phyloP scores from a whole-genome alignment of 1,140 invertebrate genomes.

The Pollicipes pollicipes region DNA sequence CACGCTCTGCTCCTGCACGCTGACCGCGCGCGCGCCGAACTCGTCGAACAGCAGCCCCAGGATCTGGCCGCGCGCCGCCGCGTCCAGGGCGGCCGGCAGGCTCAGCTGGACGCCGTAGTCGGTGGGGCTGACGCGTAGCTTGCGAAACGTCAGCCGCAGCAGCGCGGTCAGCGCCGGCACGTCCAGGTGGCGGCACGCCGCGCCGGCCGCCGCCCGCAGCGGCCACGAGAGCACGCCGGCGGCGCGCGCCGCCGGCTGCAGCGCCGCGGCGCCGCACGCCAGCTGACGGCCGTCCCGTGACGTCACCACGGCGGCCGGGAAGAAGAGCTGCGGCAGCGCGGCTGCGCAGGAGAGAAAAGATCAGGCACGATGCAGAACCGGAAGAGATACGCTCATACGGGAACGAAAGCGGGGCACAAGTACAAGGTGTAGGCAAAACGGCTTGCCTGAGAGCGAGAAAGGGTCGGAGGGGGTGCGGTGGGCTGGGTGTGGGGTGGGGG shows the following conservation, averaged over 20 bases:
- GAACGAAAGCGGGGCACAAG: not conserved
- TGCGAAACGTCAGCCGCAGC: slow-evolving; percentile 30
- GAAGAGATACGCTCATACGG: no score
- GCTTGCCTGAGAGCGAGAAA: no score
- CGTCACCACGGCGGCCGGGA: slow-evolving; percentile 37
- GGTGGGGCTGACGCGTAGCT: slow-evolving; percentile 30
- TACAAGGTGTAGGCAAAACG: no score
- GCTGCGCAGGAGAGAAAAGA: no score
- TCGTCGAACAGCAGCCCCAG: slow-evolving; percentile 29
- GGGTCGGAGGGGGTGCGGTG: no score
- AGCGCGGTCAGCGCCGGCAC: slow-evolving; percentile 28
- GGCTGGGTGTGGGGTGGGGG: no score
- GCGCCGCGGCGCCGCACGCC: slow-evolving; percentile 35
- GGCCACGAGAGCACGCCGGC: slow-evolving; percentile 27
- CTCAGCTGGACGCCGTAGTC: slow-evolving; percentile 30
- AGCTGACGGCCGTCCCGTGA: slow-evolving; percentile 25
- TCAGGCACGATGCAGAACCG: no score
- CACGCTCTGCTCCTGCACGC: slow-evolving; percentile 38
- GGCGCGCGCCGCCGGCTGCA: slow-evolving; percentile 30
- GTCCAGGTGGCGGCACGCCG: slow-evolving; percentile 32
- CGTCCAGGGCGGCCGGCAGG: slow-evolving; percentile 31
- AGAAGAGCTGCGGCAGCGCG: slow-evolving; percentile 37
- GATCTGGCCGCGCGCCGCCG: slow-evolving; percentile 26
- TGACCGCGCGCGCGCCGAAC: slow-evolving; percentile 30
- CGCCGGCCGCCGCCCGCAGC: slow-evolving; percentile 32